These are phyloP conservation scores for Agrochola macilenta DNA, from an alignment of 2,888 invertebrate genomes.

Conservation along the genomic window DNA sequence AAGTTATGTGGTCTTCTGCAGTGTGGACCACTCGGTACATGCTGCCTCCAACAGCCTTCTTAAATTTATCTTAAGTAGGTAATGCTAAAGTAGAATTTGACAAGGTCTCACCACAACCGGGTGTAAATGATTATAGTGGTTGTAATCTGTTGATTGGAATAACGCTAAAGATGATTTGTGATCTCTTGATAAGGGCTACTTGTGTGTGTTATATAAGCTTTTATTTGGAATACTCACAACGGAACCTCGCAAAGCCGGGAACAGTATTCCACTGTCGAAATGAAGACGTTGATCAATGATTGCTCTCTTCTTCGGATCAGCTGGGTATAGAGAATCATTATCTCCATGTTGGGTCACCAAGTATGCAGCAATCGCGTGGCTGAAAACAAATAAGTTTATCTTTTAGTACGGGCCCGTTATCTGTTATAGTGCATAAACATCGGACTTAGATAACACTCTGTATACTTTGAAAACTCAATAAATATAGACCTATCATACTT, in stretches of 20 bases:
- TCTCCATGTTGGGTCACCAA: constrained; percentile 90
- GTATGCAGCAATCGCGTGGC: constrained; percentile 90
- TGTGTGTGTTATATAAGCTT: background rate
- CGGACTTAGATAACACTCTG: background rate
- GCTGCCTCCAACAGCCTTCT: no score
- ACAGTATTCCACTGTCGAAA: constrained; percentile 90
- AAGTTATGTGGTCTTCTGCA: no score
- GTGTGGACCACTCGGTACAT: no score
- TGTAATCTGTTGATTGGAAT: background rate
- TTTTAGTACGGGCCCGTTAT: background rate
- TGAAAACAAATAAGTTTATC: constrained; percentile 28
- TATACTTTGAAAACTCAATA: no score
- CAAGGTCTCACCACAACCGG: no score
- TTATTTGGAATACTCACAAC: constrained; percentile 64
- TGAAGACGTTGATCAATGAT: constrained; percentile 89
- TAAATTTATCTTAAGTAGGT: no score
- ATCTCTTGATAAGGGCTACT: background rate
- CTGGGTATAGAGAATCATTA: constrained; percentile 90
- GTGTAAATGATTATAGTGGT: no score
- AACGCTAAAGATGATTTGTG: background rate
- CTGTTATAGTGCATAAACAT: no score
- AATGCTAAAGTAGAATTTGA: no score
- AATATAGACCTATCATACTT: no score
- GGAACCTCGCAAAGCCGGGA: constrained; percentile 80
- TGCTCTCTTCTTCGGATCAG: constrained; percentile 86